These are phyloP conservation scores for Andrena haemorrhoa DNA, from an alignment of 2,888 invertebrate species.

Conservation along the genomic window DNA sequence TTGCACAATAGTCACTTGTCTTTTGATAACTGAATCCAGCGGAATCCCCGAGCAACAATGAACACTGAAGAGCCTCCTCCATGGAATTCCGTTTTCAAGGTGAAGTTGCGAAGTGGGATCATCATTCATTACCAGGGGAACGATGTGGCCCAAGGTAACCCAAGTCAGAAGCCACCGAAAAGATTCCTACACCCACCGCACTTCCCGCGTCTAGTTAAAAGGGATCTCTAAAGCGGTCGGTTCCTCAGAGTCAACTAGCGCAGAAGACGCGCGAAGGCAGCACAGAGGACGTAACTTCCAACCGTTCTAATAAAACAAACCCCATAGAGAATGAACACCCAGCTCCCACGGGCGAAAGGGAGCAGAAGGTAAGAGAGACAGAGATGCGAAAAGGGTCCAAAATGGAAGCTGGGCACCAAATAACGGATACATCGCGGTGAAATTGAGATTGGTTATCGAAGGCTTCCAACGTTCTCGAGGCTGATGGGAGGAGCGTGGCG, in stretches of 20 bases:
- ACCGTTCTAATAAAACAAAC: slow-evolving; percentile 31
- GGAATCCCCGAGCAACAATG: no score
- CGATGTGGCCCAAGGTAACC: no score
- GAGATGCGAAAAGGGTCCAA: slow-evolving; percentile 10
- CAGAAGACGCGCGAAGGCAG: not conserved
- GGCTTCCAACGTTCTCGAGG: slow-evolving; percentile 52
- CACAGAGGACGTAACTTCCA: slow-evolving; percentile 19
- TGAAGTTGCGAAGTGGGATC: no score
- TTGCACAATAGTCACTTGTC: no score
- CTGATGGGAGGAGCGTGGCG: slow-evolving; percentile 51
- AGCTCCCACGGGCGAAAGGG: not conserved
- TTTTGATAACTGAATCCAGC: no score
- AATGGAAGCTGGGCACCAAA: slow-evolving; percentile 50
- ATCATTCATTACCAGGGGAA: no score
- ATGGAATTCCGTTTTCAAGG: no score
- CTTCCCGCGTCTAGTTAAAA: no score
- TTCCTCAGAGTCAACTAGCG: slow-evolving; percentile 7
- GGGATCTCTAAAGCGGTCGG: not conserved
- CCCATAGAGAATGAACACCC: slow-evolving; percentile 11
- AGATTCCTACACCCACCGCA: no score
- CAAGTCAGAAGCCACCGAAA: no score
- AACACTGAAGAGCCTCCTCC: no score
- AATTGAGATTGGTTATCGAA: slow-evolving; percentile 77
- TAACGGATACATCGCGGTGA: slow-evolving; percentile 65
- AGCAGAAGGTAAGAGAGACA: not conserved